Evolutionary conservation across 1,140 invertebrate genomes (phyloP), one percentile per base, ranked within the genome.

Genomic region (Andricus grossulariae): DNA sequence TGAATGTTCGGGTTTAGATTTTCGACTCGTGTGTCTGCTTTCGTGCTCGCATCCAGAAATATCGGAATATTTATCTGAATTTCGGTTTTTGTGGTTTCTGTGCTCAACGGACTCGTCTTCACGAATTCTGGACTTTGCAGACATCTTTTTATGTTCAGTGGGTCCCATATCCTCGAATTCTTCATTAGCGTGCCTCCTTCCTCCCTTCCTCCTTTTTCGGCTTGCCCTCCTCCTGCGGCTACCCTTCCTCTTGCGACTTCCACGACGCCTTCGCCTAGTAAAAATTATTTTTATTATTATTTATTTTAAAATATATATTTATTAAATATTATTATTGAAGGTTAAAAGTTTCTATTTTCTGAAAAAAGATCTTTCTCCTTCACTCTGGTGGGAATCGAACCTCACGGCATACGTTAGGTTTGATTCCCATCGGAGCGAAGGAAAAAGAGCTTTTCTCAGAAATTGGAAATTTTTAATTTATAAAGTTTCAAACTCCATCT

Each of bases 211-310:
- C 55, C 7, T 32, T 32, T 32, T 45, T 2, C 32, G 60, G 45
- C 74, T 81, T 55, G 21, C 78, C 54, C 39, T 81, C 75, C 70
- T 32, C 55, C 7, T 45, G 15, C 19, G 60, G 45, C 74, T 81
- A 55, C 45, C 78, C 54, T 50, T 81, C 75, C 70, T 81, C 73
- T 60, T 79, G 66, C 78, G 74, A 21, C 75, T 57, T 12, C 45
- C 60, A 21, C 66, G 51, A 8, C 19, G 18, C 19, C 75, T 81
- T 16, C 54, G 32, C 13, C 57, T 21, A 6, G 12, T 12, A 66
- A 39, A 39, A 66, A 16, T 39, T 13, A 66, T 45, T 45, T 10
- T 45, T 45, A 45, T 45, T 10, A 45, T 11, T 10, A 11, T 45
- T 45, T 45, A 45, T 45, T 45, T 2, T 0, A 8, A 45, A 45